Base-by-base conservation (phyloP, 2,888 invertebrate genomes). In the Ferrisia virgata region DNA sequence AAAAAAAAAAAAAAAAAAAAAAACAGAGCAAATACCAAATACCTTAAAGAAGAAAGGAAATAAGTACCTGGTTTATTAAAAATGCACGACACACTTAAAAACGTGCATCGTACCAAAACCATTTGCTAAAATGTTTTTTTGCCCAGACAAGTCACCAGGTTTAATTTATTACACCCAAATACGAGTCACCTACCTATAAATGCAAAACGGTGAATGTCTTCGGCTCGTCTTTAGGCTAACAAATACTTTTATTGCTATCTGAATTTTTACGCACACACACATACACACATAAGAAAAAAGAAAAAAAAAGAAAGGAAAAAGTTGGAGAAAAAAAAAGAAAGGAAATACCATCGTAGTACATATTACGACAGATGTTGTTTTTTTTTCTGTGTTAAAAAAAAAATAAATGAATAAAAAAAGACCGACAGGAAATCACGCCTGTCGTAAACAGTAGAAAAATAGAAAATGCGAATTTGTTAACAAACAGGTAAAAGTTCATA, bases 351-450 rank as follows among this genome's bases (percentile, higher is more conserved):
- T 40, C 18, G 47, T 4, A 36, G 47, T 4, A 36, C 4, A 36
- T 53, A 22, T 53, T 36, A 36, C 36, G 11, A 76, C 72, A 76
- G 58, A 72, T 6, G 72, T 8, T 1, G 18, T 9, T 76, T 36
- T 76, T 76, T 76, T 76, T 36, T 18, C 9, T 3, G 13, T 2
- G 13, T 33, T 2, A 1, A n/a, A 69, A 53, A 53, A 53, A 53
- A 53, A 53, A 31, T n/a, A n/a, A n/a, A n/a, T n/a, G n/a, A 1
- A 6, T 1, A 18, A 36, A 76, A 76, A 76, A 76, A 22, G n/a
- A 9, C 72, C 72, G 72, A 76, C 72, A 76, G 72, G 72, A 76
- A 76, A 76, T 76, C 36, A n/a, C 36, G 15, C 72, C 72, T 76
- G 36, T 33, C 9, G 36, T 76, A 15, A 18, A 76, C 36, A 18